Base-by-base conservation (phyloP, 2,113 vertebrate species). In the Spermophilus dauricus region DNA sequence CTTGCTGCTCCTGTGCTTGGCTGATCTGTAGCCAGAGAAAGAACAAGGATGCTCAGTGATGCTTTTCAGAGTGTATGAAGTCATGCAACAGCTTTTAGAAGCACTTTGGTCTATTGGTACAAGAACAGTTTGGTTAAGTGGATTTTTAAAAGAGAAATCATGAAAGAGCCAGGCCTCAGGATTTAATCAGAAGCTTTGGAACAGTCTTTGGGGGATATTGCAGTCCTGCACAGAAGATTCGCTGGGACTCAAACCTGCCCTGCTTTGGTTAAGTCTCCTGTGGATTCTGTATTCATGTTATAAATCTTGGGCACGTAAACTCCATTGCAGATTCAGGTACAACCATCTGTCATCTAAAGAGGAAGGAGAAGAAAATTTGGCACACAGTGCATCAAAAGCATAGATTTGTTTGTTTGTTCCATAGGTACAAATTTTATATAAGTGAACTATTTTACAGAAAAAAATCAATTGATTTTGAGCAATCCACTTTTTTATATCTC, bases 211-310 rank as follows among this genome's bases (percentile, higher is more conserved):
- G 99, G 76, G 99, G 99, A 1, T 99, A 98, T 99, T 99, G 99
- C 98, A 99, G 39, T 99, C 99, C 98, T 99, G 99, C 98, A 99
- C 99, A 2, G 99, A 99, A 96, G 99, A 99, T 97, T 99, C 99
- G 2, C 99, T 99, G 0, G 99, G 99, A 13, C 99, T 99, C 76
- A 99, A 99, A 99, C 99, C 99, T 12, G 99, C 99, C 96, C 99
- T 99, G 97, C 98, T 99, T 45, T 45, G 97, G 99, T 99, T 97
- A 99, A 99, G 99, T 97, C 98, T 99, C 93, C 99, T 99, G 95
- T 99, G 99, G 99, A 99, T 42, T 99, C 99, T 30, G 99, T 99
- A 91, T 99, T 99, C 98, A 99, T 99, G 99, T 98, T 99, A 92
- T 99, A 99, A 98, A 99, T 99, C 98, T 99, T 99, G 99, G 99